phyloP scores from a whole-genome alignment of 2,888 invertebrate species.

The Agrotis clavis region DNA sequence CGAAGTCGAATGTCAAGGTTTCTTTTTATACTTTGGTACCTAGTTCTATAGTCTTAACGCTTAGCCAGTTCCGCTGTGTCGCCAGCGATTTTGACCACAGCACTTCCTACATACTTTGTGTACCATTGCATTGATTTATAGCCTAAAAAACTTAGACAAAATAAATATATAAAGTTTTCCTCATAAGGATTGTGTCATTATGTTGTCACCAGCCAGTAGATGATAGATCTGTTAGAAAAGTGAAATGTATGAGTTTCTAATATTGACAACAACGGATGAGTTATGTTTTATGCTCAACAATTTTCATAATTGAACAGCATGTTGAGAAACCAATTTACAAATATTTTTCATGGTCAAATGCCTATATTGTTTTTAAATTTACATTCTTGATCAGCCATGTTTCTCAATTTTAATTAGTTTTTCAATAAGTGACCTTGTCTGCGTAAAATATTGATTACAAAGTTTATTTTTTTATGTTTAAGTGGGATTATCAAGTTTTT shows the following conservation, averaged over 20 bases:
- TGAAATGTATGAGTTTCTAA: not conserved
- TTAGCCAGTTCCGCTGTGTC: conserved; percentile 12
- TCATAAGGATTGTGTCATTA: not conserved
- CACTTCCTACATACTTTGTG: conserved; percentile 24
- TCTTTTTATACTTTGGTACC: conserved; percentile 39
- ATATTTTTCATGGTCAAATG: conserved; percentile 41
- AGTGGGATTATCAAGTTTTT: too few relatives aligned
- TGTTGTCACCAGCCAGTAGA: conserved; percentile 10
- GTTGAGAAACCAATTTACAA: conserved; percentile 3
- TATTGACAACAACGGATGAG: not conserved
- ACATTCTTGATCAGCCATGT: conserved; percentile 14
- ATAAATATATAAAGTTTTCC: conserved; percentile 14
- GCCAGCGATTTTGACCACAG: not conserved
- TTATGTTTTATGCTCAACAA: not conserved
- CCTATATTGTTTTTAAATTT: conserved; percentile 33
- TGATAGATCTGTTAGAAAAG: not conserved
- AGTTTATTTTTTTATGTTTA: not conserved
- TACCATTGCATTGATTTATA: not conserved
- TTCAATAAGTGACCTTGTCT: conserved; percentile 30
- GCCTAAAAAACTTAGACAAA: not conserved
- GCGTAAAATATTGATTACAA: not conserved
- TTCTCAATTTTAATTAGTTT: conserved; percentile 18
- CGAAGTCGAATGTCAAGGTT: conserved; percentile 80
- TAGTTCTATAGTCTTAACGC: conserved; percentile 10
- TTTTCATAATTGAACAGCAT: conserved; percentile 2